These are phyloP conservation scores for Carcina quercana DNA, from an alignment of 2,888 invertebrate genomes.

Conservation along the genomic window DNA sequence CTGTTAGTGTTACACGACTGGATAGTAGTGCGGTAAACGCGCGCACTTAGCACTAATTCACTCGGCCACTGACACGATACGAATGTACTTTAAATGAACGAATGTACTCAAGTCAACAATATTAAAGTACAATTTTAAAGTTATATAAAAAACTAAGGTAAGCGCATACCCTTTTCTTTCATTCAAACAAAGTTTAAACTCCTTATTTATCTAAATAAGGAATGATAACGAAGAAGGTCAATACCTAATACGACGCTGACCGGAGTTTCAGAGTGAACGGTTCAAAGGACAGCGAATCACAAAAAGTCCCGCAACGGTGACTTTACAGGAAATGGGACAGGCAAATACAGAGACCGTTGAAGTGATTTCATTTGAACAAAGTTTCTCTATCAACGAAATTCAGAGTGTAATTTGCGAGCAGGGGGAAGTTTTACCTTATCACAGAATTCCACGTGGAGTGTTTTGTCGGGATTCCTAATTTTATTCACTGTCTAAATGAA, in stretches of 20 bases:
- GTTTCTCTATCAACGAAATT: constrained; percentile 67
- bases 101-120: no score
- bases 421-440: constrained; percentile 67
- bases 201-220: constrained; percentile 21
- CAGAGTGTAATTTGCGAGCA: constrained; percentile 65
- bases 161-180: no score
- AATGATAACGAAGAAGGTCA: constrained; percentile 23
- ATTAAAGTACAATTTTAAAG: no score
- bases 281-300: constrained; percentile 34
- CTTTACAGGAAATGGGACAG: constrained; percentile 47
- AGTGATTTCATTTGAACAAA: constrained; percentile 65
- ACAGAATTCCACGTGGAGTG: constrained; percentile 67
- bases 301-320: constrained; percentile 32
- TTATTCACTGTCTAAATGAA: constrained; percentile 38
- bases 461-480: constrained; percentile 61
- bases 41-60: constrained; percentile 23
- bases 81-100: constrained; percentile 1
- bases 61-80: constrained; percentile 16
- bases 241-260: constrained; percentile 17
- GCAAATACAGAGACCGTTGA: constrained; percentile 51
- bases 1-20: constrained; percentile 39
- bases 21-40: constrained; percentile 29
- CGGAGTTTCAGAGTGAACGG: constrained; percentile 27
- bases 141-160: no score
- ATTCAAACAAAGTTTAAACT: background rate